These are phyloP conservation scores for Paralvinella palmiformis DNA, from an alignment of 1,140 invertebrate species.

Conservation along the genomic window DNA sequence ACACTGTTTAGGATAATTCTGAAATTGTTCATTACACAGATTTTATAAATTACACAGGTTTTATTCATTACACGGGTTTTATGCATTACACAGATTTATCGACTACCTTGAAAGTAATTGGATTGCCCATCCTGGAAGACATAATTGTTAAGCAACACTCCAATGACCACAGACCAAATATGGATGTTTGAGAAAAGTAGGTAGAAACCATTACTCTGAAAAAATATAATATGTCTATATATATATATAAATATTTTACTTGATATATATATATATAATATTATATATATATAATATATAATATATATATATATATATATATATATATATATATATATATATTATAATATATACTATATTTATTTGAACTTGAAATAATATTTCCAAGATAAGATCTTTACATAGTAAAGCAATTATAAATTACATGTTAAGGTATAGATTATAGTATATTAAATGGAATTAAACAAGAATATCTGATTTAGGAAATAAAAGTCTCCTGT, in stretches of 20 bases:
- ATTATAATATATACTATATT: background rate
- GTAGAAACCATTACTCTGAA: slow-evolving; percentile 39
- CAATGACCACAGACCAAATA: slow-evolving; percentile 40
- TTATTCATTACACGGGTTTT: too few relatives aligned
- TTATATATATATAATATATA: background rate
- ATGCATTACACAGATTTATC: too few relatives aligned
- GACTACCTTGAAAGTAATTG: slow-evolving; percentile 45
- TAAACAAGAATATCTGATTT: background rate
- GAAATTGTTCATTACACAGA: background rate
- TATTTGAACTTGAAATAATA: background rate
- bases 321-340: too few relatives aligned
- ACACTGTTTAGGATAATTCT: background rate
- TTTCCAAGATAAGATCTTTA: background rate
- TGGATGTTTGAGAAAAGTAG: slow-evolving; percentile 41
- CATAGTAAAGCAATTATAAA: background rate
- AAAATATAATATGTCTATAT: slow-evolving; percentile 12
- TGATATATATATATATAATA: background rate
- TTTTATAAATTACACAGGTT: background rate
- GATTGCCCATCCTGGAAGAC: slow-evolving; percentile 44
- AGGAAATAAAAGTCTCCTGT: background rate
- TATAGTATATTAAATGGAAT: background rate
- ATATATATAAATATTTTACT: background rate
- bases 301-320: background rate
- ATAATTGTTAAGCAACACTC: slow-evolving; percentile 45
- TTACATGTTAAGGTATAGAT: background rate